Conservation (phyloP, 2,888 invertebrate genomes). For the Lepetodrilus schrolli region DNA sequence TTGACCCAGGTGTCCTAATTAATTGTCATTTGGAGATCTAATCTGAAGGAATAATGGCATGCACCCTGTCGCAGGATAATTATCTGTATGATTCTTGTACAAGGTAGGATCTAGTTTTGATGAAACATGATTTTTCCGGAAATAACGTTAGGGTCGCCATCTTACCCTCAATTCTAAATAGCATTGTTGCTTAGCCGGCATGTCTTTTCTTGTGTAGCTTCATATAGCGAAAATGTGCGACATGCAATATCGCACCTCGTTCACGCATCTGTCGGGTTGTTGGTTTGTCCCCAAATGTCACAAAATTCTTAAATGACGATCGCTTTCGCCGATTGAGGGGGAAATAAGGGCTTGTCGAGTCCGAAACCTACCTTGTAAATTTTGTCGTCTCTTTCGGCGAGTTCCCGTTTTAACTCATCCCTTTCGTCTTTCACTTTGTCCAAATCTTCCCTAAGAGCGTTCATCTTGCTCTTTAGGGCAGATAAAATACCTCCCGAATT, state of each 20-base stretch:
- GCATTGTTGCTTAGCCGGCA: not conserved
- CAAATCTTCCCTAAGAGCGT: constrained; percentile 98
- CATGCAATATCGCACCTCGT: not conserved
- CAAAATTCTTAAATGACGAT: not conserved
- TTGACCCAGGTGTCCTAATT: too few relatives aligned
- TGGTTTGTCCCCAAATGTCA: not conserved
- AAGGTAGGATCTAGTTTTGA: not conserved
- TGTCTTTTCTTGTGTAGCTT: not conserved
- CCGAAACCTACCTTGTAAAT: constrained; percentile 30
- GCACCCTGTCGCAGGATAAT: too few relatives aligned
- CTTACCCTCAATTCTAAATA: not conserved
- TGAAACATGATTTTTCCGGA: not conserved
- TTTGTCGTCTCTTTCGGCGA: constrained; percentile 80
- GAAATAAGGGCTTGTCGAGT: not conserved
- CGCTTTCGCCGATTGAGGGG: not conserved
- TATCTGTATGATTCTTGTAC: too few relatives aligned
- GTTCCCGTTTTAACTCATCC: constrained; percentile 94
- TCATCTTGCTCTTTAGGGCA: constrained; percentile 99
- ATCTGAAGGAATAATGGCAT: not conserved
- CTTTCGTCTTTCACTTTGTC: constrained; percentile 98
- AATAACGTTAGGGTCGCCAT: not conserved
- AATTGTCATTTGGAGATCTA: too few relatives aligned
- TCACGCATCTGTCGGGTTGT: not conserved
- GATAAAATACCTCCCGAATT: constrained; percentile 84
- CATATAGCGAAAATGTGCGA: not conserved